phyloP scores from a whole-genome alignment of 2,113 vertebrate species.

The Hippotragus niger region DNA sequence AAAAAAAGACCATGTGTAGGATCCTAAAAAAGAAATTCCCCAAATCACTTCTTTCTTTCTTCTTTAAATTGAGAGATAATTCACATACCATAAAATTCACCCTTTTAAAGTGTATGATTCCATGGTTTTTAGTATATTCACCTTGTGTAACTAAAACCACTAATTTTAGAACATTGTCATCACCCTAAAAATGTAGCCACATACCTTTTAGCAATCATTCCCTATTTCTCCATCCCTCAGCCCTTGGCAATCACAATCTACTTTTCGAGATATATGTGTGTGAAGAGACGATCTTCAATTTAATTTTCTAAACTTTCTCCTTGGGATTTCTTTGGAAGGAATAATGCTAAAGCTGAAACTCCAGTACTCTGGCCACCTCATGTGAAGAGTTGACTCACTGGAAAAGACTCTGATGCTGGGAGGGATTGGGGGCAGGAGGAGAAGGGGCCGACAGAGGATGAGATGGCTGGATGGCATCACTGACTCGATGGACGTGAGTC shows the following conservation, averaged over 20 bases:
- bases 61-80: slow-evolving; percentile 15
- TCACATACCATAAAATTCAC: background rate
- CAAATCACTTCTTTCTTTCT: background rate
- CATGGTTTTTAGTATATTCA: background rate
- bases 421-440: no score
- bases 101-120: background rate
- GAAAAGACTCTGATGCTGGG: no score
- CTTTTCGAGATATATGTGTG: background rate
- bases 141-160: background rate
- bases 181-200: background rate
- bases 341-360: no score
- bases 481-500: no score
- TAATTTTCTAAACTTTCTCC: background rate
- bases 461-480: no score
- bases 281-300: background rate
- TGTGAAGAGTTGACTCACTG: no score
- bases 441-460: no score
- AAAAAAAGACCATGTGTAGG: background rate
- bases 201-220: background rate
- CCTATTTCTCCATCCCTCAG: background rate
- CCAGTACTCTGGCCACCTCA: no score
- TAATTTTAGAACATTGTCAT: background rate
- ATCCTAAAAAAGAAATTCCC: background rate
- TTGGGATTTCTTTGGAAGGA: background rate
- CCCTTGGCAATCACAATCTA: background rate